phyloP scores from a whole-genome alignment of 2,113 vertebrate genomes.

The Perca fluviatilis region DNA sequence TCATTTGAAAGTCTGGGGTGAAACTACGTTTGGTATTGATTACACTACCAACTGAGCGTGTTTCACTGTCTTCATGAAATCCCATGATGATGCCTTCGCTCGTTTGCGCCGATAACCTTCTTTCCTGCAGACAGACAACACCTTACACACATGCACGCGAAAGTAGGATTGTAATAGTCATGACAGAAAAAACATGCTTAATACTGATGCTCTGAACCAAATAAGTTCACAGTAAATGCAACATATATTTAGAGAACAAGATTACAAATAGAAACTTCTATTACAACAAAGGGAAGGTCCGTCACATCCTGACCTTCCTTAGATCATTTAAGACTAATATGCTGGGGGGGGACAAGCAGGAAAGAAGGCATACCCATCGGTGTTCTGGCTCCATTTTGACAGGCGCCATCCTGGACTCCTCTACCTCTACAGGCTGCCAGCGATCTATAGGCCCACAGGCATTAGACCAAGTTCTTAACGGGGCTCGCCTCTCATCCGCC shows the following conservation, averaged over 20 bases:
- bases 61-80: conserved; percentile 61
- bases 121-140: conserved; percentile 65
- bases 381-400: conserved; percentile 60
- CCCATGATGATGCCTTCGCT: conserved; percentile 77
- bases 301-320: background rate
- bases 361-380: conserved; percentile 74
- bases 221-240: background rate
- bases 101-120: conserved; percentile 63
- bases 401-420: conserved; percentile 49
- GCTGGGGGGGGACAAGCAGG: background rate
- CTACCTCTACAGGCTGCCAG: conserved; percentile 61
- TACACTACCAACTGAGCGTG: conserved; percentile 43
- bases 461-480: conserved; percentile 75
- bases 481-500: conserved; percentile 78
- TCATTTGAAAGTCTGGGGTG: background rate
- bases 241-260: background rate
- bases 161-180: background rate
- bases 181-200: background rate
- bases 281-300: background rate
- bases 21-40: background rate
- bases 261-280: background rate
- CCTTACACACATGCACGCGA: background rate
- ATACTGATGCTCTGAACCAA: background rate
- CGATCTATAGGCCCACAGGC: conserved; percentile 67
- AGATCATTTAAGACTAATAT: too few species aligned